Base-by-base conservation (phyloP, 2,888 invertebrate species). In the Epistrophe grossulariae region DNA sequence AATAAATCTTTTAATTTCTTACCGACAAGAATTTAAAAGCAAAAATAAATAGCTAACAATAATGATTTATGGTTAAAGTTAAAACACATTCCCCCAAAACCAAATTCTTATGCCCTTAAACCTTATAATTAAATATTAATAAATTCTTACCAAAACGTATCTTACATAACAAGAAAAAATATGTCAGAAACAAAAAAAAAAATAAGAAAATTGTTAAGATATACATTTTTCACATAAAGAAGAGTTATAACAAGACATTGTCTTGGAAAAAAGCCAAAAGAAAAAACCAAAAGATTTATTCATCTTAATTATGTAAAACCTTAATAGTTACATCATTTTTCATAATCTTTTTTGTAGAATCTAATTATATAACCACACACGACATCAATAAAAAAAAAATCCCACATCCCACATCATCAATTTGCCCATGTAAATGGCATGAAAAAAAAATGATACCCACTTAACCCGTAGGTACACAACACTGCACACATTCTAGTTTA, bases 401-500 rank as follows among this genome's bases (percentile, higher is more conserved):
- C 7, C 57, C 9, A 52, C 10, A 50, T 17, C 40, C 50, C 13
- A 70, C n/a, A 68, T 35, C 57, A 72, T 43, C 62, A 17, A 76
- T 70, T 77, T 81, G 11, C 82, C 35, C 64, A 52, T 72, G 11
- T 72, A 68, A 50, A 59, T 59, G 50, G 50, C 72, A 64, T 52
- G 43, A 45, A 60, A 55, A 57, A 60, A 57, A 40, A 38, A 35
- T 50, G 28, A 59, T 55, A 40, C 55, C 52, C 70, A 79, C 79
- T 73, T 73, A 79, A 73, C 74, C 79, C 74, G 70, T 55, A n/a
- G n/a, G n/a, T n/a, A n/a, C n/a, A 24, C 24, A 24, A 24, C 24
- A 24, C 24, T n/a, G 43, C 62, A 57, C 66, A 45, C 57, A 43
- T 71, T n/a, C 74, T 43, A 74, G 74, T 71, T 84, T 79, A 79